Percentiles rank a stretch among this genome's conserved stretches.
phyloP scores from a whole-genome alignment of 2,797 vertebrate genomes.

The Helicolenus hilgendorfi region DNA sequence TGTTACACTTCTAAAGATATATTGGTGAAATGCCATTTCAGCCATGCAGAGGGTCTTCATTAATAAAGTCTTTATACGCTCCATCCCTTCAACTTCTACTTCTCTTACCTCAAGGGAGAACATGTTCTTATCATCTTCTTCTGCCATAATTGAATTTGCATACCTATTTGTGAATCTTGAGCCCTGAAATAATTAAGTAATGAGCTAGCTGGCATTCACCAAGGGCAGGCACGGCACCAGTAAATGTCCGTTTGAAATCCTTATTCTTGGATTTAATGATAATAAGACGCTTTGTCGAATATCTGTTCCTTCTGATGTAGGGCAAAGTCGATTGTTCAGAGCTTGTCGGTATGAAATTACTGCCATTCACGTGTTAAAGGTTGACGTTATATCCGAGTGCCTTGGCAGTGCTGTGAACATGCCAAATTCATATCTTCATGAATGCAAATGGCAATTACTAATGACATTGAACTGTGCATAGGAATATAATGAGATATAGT shows the following conservation, averaged over 20 bases:
- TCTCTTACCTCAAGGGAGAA: slow-evolving; percentile 74
- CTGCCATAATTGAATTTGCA: slow-evolving; percentile 85
- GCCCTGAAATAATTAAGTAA: slow-evolving; percentile 84
- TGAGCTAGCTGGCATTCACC: slow-evolving; percentile 82
- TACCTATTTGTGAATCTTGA: slow-evolving; percentile 84
- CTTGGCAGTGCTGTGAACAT: slow-evolving; percentile 26
- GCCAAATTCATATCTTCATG: slow-evolving; percentile 48
- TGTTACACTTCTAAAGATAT: slow-evolving; percentile 53
- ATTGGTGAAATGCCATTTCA: slow-evolving; percentile 61
- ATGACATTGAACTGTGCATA: slow-evolving; percentile 76
- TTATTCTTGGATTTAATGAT: slow-evolving; percentile 67
- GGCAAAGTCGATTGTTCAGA: slow-evolving; percentile 54
- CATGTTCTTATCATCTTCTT: slow-evolving; percentile 77
- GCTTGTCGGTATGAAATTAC: slow-evolving; percentile 43
- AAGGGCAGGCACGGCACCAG: slow-evolving; percentile 67
- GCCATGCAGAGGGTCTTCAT: slow-evolving; percentile 55
- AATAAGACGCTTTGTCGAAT: slow-evolving; percentile 63
- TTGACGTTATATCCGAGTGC: slow-evolving; percentile 19
- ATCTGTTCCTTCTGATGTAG: slow-evolving; percentile 71
- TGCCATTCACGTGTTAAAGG: slow-evolving; percentile 30
- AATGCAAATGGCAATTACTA: slow-evolving; percentile 70
- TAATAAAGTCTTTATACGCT: slow-evolving; percentile 75
- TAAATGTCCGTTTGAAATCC: slow-evolving; percentile 75
- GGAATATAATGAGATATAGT: slow-evolving; percentile 79
- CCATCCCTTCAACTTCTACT: slow-evolving; percentile 67